These are phyloP conservation scores for Chionis minor DNA, from an alignment of 2,113 vertebrate genomes.

Conservation along the genomic window DNA sequence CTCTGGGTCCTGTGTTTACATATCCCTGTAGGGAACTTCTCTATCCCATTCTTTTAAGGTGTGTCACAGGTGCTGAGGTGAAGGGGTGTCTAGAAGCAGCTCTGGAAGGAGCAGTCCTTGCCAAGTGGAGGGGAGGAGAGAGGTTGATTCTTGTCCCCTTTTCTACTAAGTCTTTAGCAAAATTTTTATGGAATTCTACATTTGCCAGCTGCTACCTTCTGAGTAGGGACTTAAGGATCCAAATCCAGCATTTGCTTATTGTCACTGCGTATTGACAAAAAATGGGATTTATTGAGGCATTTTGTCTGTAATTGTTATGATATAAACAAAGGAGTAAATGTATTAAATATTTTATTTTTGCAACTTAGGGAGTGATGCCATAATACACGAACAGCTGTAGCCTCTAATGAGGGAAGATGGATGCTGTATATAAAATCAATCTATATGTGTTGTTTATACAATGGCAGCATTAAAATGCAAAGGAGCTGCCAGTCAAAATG, in stretches of 20 bases:
- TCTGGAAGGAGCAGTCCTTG: neutral
- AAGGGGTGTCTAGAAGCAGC: neutral
- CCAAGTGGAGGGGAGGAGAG: neutral
- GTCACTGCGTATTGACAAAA: neutral
- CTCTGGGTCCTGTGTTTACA: neutral
- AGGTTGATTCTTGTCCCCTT: neutral
- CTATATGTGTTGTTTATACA: neutral
- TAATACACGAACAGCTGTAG: constrained; percentile 7
- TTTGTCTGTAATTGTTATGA: neutral
- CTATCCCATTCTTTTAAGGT: neutral
- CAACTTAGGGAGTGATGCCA: neutral
- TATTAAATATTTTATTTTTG: constrained; percentile 29
- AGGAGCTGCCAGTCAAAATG: constrained; percentile 29
- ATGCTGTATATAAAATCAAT: constrained; percentile 18
- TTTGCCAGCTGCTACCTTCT: neutral
- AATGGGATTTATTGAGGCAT: neutral
- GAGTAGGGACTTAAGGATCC: neutral
- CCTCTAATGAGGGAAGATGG: constrained; percentile 28
- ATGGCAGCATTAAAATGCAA: constrained; percentile 10
- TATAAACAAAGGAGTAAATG: constrained; percentile 8
- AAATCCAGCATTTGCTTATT: neutral
- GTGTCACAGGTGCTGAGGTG: neutral
- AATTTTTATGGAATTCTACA: neutral
- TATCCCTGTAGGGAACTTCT: neutral
- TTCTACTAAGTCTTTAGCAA: neutral